These are phyloP conservation scores for Chromoteleia sp. DNA, from an alignment of 2,888 invertebrate species.

Conservation along the genomic window DNA sequence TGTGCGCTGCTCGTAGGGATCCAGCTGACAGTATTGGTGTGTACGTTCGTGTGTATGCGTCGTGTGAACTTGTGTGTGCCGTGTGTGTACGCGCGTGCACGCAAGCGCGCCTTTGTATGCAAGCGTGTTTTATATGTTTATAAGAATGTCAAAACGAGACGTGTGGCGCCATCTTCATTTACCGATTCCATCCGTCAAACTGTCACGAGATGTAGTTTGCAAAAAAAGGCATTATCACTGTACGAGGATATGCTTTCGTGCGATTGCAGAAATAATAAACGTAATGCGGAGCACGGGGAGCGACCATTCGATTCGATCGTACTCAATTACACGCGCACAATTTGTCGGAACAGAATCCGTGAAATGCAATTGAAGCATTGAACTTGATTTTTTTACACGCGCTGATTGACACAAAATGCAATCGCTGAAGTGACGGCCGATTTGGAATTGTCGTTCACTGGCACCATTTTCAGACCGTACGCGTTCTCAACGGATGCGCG, in stretches of 20 bases:
- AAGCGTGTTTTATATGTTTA: constrained; percentile 2
- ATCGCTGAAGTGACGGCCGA: no score
- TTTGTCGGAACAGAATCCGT: not conserved
- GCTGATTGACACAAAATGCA: not conserved
- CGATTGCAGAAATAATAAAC: no score
- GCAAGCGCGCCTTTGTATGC: not conserved
- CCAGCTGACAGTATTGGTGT: not conserved
- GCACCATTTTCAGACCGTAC: no score
- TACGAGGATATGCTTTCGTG: not conserved
- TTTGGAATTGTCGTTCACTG: no score
- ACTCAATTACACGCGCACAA: no score
- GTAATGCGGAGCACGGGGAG: no score
- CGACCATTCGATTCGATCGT: not conserved
- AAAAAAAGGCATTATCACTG: constrained; percentile 23
- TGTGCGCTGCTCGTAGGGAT: constrained; percentile 22
- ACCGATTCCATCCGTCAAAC: constrained; percentile 46
- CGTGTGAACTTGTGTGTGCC: not conserved
- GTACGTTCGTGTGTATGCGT: not conserved
- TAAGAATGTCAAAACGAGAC: constrained; percentile 46
- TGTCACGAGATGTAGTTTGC: constrained; percentile 42
- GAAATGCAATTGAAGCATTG: not conserved
- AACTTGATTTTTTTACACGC: not conserved
- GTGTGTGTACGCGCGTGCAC: not conserved
- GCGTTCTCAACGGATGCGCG: no score
- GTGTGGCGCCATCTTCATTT: constrained; percentile 49